Evolutionary conservation across 2,888 invertebrate genomes (phyloP).

Genomic region (Orchesella flavescens): DNA sequence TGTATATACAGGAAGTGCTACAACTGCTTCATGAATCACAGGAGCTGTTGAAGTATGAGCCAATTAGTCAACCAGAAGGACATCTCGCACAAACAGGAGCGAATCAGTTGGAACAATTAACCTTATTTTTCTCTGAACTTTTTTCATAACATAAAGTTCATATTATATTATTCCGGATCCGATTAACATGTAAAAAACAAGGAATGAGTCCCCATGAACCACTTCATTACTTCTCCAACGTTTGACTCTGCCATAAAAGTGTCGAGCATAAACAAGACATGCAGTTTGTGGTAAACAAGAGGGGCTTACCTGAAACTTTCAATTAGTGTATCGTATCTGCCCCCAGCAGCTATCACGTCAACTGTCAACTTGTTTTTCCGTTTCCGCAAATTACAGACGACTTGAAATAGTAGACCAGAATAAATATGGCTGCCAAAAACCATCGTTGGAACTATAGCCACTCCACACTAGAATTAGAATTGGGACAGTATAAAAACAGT

Average conservation of each 20-base stretch:
- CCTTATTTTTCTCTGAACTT: slow-evolving; percentile 62
- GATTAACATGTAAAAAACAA: no score
- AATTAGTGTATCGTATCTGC: slow-evolving; percentile 90
- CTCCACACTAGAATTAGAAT: slow-evolving; percentile 75
- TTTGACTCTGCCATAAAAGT: not conserved
- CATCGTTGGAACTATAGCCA: slow-evolving; percentile 79
- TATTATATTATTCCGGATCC: no score
- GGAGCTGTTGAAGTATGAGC: slow-evolving; percentile 70
- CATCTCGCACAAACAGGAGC: slow-evolving; percentile 60
- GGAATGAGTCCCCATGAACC: no score
- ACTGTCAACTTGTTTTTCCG: slow-evolving; percentile 77
- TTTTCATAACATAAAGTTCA: slow-evolving; percentile 47
- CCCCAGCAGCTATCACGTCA: slow-evolving; percentile 89
- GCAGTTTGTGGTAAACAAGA: not conserved
- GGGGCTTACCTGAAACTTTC: slow-evolving; percentile 80
- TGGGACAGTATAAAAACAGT: slow-evolving; percentile 18
- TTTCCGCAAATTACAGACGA: slow-evolving; percentile 78
- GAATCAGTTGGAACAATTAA: slow-evolving; percentile 63
- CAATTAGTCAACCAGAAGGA: slow-evolving; percentile 71
- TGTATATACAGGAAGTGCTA: slow-evolving; percentile 64
- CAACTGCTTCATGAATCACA: slow-evolving; percentile 64
- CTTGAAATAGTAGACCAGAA: slow-evolving; percentile 82
- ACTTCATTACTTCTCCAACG: no score
- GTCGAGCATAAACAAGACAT: not conserved
- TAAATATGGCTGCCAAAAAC: slow-evolving; percentile 80